Base-by-base conservation (phyloP, 2,888 invertebrate genomes). In the Chrysodeixis includens region DNA sequence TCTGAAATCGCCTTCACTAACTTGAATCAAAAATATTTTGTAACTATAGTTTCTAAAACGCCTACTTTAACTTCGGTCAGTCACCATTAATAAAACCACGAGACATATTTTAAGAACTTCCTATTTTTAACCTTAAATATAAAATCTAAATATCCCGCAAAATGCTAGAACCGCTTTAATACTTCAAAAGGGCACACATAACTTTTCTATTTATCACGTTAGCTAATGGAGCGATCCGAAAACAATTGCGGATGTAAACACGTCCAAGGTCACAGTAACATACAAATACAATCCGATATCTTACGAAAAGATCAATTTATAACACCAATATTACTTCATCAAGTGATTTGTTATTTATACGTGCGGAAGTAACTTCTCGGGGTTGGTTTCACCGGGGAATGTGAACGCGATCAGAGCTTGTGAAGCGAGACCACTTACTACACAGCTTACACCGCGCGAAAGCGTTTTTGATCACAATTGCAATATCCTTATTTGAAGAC, bases 331-430 rank as follows among this genome's bases (percentile, higher is more conserved):
- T 18, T 9, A 9, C 2, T 16, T 30, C 30, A 26, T 67, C 35
- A 52, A 30, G 12, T 44, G 46, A 64, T 69, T 75, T 57, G 51
- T 75, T 70, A 70, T 73, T 70, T 75, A 69, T 46, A 3, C 32
- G 16, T 9, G 20, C 20, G 46, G 10, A 49, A 35, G 63, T 56
- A 53, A 60, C 16, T 10, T 58, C 30, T 56, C 54, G 4, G 35
- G 40, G 6, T n/a, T 5, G 40, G 5, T 40, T 40, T n/a, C n/a
- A 40, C 40, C n/a, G n/a, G 6, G 14, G 40, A 7, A 1, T n/a
- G 6, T 40, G n/a, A 40, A 40, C 40, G 40, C 4, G 40, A 40
- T 40, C 7, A 40, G 40, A n/a, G 14, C n/a, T n/a, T n/a, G n/a
- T n/a, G n/a, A n/a, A n/a, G n/a, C n/a, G n/a, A n/a, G n/a, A n/a